Base-by-base conservation (phyloP, 2,113 vertebrate species). In the Picathartes gymnocephalus region DNA sequence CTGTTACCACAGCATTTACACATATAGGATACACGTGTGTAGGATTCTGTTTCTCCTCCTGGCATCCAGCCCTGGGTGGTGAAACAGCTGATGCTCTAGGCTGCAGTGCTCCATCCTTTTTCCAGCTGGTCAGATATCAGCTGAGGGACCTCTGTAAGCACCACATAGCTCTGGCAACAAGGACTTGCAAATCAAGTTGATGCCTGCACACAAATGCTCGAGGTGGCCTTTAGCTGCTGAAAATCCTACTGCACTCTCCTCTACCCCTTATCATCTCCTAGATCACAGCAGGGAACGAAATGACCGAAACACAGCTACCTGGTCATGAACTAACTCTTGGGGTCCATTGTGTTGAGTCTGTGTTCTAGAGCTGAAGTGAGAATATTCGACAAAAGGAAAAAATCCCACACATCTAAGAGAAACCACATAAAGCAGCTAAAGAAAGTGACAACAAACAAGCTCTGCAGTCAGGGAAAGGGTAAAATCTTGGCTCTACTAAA, bases 401-500 rank as follows among this genome's bases (percentile, higher is more conserved):
- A 27, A 61, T 30, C 65, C 7, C 3, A 4, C 2, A 2, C 9
- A 74, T n/a, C 33, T 37, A 54, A 50, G 33, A 74, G 60, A 37
- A 62, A 85, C 1, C 21, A 78, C 12, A n/a, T 8, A 53, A 40
- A 82, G 33, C n/a, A 87, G 53, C 37, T 50, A 83, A 68, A 93
- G 54, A 58, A 85, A 91, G 89, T 83, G 48, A 58, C 70, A 95
- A 92, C 39, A 86, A 86, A 82, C 74, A 94, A 92, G 42, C 27
- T 83, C 39, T 66, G 13, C 82, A 92, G 94, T 74, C 88, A 94
- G 71, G 31, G 83, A 94, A 96, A 96, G 90, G 85, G 76, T 94
- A 83, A 96, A 95, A 92, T 84, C 88, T 78, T 94, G 56, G 82
- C 64, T 84, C 51, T 72, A 8, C 28, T 70, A n/a, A 93, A 95